Evolutionary conservation across 2,888 invertebrate genomes (phyloP), one percentile per base, ranked within the genome.

Genomic region (Campopleginae sp.): DNA sequence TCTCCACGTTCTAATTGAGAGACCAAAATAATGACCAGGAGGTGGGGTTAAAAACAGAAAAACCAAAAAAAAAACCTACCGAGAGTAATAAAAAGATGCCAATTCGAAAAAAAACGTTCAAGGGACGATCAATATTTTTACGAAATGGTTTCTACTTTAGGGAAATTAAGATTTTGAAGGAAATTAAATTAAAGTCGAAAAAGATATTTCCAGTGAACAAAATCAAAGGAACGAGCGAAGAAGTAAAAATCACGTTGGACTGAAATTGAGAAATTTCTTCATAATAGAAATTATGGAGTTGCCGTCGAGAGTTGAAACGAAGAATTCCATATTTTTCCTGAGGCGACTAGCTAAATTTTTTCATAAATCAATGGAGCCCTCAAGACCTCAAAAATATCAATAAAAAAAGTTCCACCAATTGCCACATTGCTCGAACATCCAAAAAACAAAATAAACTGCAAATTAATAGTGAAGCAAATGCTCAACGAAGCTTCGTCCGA

Each of bases 231-330:
- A 80, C 27, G 12, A 38, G 38, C 42, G 14, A 61, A 58, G n/a
- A 72, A 42, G 19, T 17, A 31, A 74, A 19, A 23, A 31, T 14
- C 23, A 84, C 38, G 14, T 80, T 65, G 65, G 74, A 81, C 78
- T 74, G 70, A 81, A 44, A 85, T 33, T 51, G n/a, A n/a, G n/a
- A n/a, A n/a, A n/a, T n/a, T n/a, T n/a, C n/a, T n/a, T n/a, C n/a
- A n/a, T 44, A 75, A 19, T 81, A 70, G 78, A 78, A 78, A 85
- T n/a, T n/a, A n/a, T n/a, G n/a, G n/a, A n/a, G 78, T 85, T 78
- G 68, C 74, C 74, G 65, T 66, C 19, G 5, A 68, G 10, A 72
- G 10, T 54, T 46, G 44, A 66, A 61, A 58, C 38, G 68, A 63
- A 75, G 42, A 65, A 79, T 42, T 19, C 12, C 71, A 33, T 63